Evolutionary conservation across 2,797 vertebrate genomes (phyloP), one percentile per base, ranked within the genome.

Genomic region (Myotis pilosus): DNA sequence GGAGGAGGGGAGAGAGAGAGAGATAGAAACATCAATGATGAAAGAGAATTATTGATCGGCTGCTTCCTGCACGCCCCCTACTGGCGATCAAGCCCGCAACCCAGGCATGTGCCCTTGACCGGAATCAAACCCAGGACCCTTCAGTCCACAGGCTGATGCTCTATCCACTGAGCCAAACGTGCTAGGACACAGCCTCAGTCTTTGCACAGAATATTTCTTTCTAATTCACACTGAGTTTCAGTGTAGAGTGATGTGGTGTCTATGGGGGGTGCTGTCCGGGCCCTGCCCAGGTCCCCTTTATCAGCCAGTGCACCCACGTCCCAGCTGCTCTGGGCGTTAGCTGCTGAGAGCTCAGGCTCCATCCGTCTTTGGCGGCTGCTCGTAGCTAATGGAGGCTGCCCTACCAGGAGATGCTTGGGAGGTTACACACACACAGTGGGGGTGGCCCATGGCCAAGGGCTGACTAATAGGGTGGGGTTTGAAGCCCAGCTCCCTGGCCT

Each of bases 381-480:
- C 69, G 83, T 38, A 74, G 75, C 62, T 23, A 30, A n/a, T 41
- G 49, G 55, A 12, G 66, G 64, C 69, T 30, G 41, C 57, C 23
- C 33, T 23, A 33, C 89, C 71, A 36, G 81, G 49, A 95, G 86
- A 87, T 89, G 75, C 88, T 80, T 86, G 79, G 47, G 91, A 89
- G 38, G 62, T 93, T 80, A 81, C 64, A 60, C 64, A 60, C 64
- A 25, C 53, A 66, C 3, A 62, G 72, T 19, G 13, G 0, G 16
- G 8, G 62, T 75, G 78, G 78, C 94, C 49, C 20, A 0, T 15
- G 33, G 87, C 91, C 94, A 89, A 1, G 49, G 84, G 28, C 64
- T 88, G 87, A 93, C 87, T 88, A 76, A 81, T 41, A 22, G 92
- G 87, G 79, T 76, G 87, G 74, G 44, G 88, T 75, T 71, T 33